phyloP scores from a whole-genome alignment of 2,888 invertebrate species.

The Ferrisia virgata region DNA sequence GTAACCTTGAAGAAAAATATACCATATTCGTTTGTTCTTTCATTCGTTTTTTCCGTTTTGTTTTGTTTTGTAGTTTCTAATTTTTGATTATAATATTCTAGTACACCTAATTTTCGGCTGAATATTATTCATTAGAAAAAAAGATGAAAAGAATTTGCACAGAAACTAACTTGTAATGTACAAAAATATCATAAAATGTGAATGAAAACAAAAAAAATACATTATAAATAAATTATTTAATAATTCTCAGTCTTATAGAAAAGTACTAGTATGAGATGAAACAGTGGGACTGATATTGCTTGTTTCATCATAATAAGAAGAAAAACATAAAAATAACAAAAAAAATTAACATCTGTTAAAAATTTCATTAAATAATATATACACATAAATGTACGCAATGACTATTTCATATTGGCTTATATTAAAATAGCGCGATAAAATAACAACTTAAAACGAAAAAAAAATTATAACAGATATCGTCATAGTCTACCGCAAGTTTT shows the following conservation, averaged over 20 bases:
- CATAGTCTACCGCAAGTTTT: not conserved
- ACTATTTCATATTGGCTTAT: slow-evolving; percentile 2
- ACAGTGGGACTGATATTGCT: slow-evolving; percentile 36
- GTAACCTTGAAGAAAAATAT: too few relatives aligned
- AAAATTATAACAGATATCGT: slow-evolving; percentile 7
- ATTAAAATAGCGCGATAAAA: slow-evolving; percentile 6
- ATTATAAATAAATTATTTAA: slow-evolving; percentile 40
- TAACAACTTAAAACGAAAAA: slow-evolving; percentile 3
- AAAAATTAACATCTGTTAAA: slow-evolving; percentile 39
- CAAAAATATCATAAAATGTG: slow-evolving; percentile 35
- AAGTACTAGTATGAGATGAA: slow-evolving; percentile 39
- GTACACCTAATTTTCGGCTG: too few relatives aligned
- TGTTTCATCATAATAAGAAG: slow-evolving; percentile 1
- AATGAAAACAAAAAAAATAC: slow-evolving; percentile 39
- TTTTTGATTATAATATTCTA: too few relatives aligned
- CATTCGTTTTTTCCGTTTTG: too few relatives aligned
- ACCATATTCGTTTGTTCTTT: too few relatives aligned
- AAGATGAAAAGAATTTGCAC: slow-evolving; percentile 13
- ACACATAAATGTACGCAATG: slow-evolving; percentile 17
- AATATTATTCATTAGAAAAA: not conserved
- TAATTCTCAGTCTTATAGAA: slow-evolving; percentile 40
- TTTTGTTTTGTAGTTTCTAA: too few relatives aligned
- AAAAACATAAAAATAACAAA: slow-evolving; percentile 30
- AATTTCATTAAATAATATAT: slow-evolving; percentile 16
- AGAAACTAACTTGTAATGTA: slow-evolving; percentile 39